Evolutionary conservation across 2,113 vertebrate species (phyloP).

Genomic region (Colinus virginianus): DNA sequence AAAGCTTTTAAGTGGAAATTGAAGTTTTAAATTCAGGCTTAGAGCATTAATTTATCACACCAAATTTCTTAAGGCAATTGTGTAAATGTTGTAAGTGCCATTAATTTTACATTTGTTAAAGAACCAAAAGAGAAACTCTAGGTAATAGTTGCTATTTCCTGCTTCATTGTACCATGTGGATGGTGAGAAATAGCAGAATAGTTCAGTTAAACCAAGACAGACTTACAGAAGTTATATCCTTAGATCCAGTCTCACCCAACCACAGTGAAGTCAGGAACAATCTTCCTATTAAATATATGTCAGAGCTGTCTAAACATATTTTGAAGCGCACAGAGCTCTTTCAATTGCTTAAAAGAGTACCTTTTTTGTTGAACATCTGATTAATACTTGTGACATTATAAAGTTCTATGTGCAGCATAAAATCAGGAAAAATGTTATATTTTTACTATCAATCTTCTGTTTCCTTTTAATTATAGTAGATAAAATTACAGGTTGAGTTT

Average conservation of each 20-base stretch:
- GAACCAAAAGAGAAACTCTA: conserved; percentile 17
- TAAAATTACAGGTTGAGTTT: not conserved
- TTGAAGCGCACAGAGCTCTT: not conserved
- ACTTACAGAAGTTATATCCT: not conserved
- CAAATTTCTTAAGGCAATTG: conserved; percentile 49
- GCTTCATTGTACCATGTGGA: not conserved
- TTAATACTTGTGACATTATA: not conserved
- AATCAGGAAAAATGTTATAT: not conserved
- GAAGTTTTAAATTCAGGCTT: conserved; percentile 40
- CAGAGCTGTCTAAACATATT: not conserved
- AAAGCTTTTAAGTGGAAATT: conserved; percentile 30
- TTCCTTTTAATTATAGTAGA: not conserved
- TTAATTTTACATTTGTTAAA: not conserved
- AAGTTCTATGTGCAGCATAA: not conserved
- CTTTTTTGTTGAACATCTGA: not conserved
- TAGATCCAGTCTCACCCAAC: not conserved
- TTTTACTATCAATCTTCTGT: not conserved
- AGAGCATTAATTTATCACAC: conserved; percentile 37
- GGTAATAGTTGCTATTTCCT: not conserved
- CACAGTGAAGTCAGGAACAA: conserved; percentile 35
- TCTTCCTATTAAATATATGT: not conserved
- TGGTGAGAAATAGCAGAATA: conserved; percentile 1
- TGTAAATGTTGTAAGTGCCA: conserved; percentile 32
- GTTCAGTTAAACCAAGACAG: conserved; percentile 21
- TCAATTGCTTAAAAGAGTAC: not conserved